Base-by-base conservation (phyloP, 2,797 vertebrate species). In the Catostomus latipinnis region DNA sequence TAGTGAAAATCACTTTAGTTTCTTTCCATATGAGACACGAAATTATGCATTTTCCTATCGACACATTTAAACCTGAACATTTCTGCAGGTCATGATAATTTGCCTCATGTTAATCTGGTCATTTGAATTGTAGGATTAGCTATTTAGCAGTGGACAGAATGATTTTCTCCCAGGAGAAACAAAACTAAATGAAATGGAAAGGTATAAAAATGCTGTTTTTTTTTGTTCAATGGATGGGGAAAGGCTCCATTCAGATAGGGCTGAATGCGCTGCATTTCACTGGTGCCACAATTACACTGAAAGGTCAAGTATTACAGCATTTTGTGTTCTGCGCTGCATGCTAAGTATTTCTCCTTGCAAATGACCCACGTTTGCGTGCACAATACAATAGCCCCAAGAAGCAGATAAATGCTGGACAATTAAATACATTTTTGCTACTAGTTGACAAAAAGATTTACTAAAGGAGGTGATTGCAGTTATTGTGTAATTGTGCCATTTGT, bases 241-340 rank as follows among this genome's bases (percentile, higher is more conserved):
- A 87, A 89, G 83, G 91, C 93, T 95, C 96, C 94, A 97, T 97
- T 98, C 95, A 96, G 92, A 86, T 73, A 90, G 91, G 92, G 87
- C 91, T 98, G 96, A 98, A 99, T 96, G 94, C 94, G 91, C 95
- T 93, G 95, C 95, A 94, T 98, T 98, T 98, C 95, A 95, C 94
- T 94, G 95, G 94, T 96, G 95, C 96, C 94, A 97, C 97, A 97
- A 98, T 98, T 98, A 97, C 96, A 93, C 95, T 95, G 95, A 97
- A 97, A 98, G 98, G 97, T 99, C 97, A 99, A 99, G 98, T 98
- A 97, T 98, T 97, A 97, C 95, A 95, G 96, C 96, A 96, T 98
- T 96, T 97, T 97, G 95, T 96, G 95, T 95, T 96, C 93, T 93
- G 95, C 94, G 96, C 96, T 96, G 97, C 96, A 98, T 97, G 96